Conservation (phyloP, 2,888 invertebrate genomes). For the Hydrotaea cyrtoneurina region DNA sequence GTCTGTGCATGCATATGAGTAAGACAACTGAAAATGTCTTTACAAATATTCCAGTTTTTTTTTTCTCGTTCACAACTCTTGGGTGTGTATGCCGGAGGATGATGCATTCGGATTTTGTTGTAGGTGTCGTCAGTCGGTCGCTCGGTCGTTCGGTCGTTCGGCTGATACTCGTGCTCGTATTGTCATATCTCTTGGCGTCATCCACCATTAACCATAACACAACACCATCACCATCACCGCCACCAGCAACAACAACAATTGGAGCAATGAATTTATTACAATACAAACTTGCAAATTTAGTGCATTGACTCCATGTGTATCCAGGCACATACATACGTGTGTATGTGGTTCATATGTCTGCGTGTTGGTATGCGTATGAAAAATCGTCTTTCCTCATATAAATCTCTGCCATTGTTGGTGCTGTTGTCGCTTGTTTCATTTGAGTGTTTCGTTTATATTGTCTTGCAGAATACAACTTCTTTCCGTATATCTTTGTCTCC, state of each 20-base stretch:
- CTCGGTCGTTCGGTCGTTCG: too few relatives aligned
- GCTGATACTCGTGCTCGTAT: slow-evolving; percentile 22
- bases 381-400: too few relatives aligned
- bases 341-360: too few relatives aligned
- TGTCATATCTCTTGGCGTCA: slow-evolving; percentile 64
- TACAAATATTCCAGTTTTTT: neutral
- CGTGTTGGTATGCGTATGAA: neutral
- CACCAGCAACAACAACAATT: slow-evolving; percentile 35
- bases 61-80: too few relatives aligned
- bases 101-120: slow-evolving; percentile 27
- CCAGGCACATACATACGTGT: neutral
- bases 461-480: neutral
- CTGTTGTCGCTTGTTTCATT: neutral
- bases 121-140: slow-evolving; percentile 31
- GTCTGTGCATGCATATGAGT: slow-evolving; percentile 15
- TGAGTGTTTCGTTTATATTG: neutral
- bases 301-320: slow-evolving; percentile 58
- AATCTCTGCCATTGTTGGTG: neutral
- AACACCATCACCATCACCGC: too few relatives aligned
- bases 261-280: slow-evolving; percentile 39
- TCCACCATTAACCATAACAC: slow-evolving; percentile 39
- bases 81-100: neutral
- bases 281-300: slow-evolving; percentile 65
- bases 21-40: slow-evolving; percentile 24
- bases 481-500: slow-evolving; percentile 55